phyloP scores from a whole-genome alignment of 2,888 invertebrate genomes.

The Drosophila atroscutellata region DNA sequence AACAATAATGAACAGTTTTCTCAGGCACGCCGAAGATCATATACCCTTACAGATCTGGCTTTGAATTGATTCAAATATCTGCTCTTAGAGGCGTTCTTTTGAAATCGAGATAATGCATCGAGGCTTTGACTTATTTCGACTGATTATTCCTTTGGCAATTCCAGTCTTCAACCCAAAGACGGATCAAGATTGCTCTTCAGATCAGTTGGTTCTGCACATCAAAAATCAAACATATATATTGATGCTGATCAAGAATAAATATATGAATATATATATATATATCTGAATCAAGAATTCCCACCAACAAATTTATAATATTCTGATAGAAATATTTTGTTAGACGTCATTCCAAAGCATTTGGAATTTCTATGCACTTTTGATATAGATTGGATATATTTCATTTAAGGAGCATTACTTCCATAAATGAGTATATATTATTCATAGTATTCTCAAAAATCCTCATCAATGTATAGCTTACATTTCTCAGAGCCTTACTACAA shows the following conservation, averaged over 20 bases:
- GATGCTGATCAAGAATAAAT: neutral
- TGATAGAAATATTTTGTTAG: neutral
- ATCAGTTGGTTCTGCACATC: neutral
- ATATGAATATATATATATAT: too few species aligned
- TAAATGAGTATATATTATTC: neutral
- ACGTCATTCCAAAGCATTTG: neutral
- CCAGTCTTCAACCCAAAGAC: neutral
- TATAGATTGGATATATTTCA: neutral
- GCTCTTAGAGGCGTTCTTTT: neutral
- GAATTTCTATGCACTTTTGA: neutral
- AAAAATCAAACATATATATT: neutral
- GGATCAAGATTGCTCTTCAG: neutral
- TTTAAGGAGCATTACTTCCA: neutral
- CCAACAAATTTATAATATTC: accelerated
- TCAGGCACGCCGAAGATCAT: neutral
- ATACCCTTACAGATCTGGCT: neutral
- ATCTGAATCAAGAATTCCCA: too few species aligned
- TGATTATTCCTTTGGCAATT: neutral
- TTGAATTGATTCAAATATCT: neutral
- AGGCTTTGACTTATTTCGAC: neutral
- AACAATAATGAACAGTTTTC: neutral
- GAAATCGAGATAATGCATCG: too few species aligned
- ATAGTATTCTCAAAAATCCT: neutral
- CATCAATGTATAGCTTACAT: too few species aligned
- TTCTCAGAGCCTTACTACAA: too few species aligned